Evolutionary conservation across 2,888 invertebrate genomes (phyloP).

Genomic region (Toxonevra muliebris): DNA sequence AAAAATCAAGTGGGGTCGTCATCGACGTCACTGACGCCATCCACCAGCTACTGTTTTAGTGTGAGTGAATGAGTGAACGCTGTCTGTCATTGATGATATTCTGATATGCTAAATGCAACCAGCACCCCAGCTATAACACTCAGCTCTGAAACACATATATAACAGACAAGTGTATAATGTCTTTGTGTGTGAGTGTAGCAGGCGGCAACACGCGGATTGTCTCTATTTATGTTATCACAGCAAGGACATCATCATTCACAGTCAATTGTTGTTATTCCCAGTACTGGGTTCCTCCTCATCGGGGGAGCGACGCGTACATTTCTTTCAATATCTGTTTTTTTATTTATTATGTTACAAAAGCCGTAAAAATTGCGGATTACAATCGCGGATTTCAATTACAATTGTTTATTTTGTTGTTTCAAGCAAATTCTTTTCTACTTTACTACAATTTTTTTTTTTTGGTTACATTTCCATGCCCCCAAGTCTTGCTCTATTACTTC

Average conservation of each 20-base stretch:
- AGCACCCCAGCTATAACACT: too few relatives aligned
- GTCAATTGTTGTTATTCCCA: background rate
- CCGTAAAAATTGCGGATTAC: constrained; percentile 63
- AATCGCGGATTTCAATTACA: constrained; percentile 61
- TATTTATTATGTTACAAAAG: constrained; percentile 54
- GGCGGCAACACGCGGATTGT: constrained; percentile 36
- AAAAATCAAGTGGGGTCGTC: constrained; percentile 45
- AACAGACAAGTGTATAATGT: too few relatives aligned
- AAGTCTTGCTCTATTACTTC: constrained; percentile 39
- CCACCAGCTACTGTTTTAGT: background rate
- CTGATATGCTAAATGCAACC: constrained; percentile 13
- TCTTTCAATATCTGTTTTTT: constrained; percentile 36
- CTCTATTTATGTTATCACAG: constrained; percentile 20
- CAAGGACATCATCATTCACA: constrained; percentile 31
- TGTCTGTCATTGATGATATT: constrained; percentile 15
- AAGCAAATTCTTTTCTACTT: constrained; percentile 35
- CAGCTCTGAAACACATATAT: too few relatives aligned
- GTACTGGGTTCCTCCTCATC: background rate
- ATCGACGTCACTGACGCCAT: constrained; percentile 3
- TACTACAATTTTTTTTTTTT: constrained; percentile 33
- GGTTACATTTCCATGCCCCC: constrained; percentile 4
- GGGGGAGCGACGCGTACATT: constrained; percentile 11
- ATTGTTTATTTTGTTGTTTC: constrained; percentile 52
- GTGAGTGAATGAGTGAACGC: background rate
- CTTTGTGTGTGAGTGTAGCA: constrained; percentile 35